Evolutionary conservation across 2,888 invertebrate species (phyloP), one percentile per base, ranked within the genome.

Genomic region (Campoplex capitator): DNA sequence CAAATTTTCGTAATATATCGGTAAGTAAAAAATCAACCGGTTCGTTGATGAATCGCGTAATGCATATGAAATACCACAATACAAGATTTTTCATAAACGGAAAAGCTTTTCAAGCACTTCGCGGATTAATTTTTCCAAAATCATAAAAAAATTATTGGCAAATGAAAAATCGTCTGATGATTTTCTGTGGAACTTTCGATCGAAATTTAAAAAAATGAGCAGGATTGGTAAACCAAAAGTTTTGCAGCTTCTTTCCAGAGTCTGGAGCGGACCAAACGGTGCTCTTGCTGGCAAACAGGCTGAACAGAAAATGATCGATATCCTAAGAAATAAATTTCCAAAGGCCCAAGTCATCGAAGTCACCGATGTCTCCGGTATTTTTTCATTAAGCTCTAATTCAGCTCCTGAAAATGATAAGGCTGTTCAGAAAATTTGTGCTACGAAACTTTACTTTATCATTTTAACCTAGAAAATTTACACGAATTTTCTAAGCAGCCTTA

Each of bases 341-440:
- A 95, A 96, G 75, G 97, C 97, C 16, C 95, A 96, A 13, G 94
- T 95, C 70, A 95, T 97, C 81, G 95, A 96, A 92, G 96, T 97
- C 0, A 95, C 95, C 84, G 97, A 97, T 91, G 96, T 97, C 70
- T 97, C 97, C 23, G 95, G 95, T 95, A 92, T 92, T 68, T 54
- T 62, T 32, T 0, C 11, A 28, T 32, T 3, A 13, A 3, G 58
- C 3, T 32, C 45, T 16, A 13, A 38, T 45, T 38, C 48, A 0
- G 28, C 13, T 35, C 6, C n/a, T 0, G 23, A 68, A 42, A 28
- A 62, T 42, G 0, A 23, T 74, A 3, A 28, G 3, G 13, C 16
- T 32, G 18, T 28, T 28, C 28, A 23, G 13, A 28, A 23, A 28
- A 28, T 28, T 28, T 58, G 9, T 28, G 2, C 11, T 23, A 23